phyloP scores from a whole-genome alignment of 2,888 invertebrate species.

The Rapana venosa region DNA sequence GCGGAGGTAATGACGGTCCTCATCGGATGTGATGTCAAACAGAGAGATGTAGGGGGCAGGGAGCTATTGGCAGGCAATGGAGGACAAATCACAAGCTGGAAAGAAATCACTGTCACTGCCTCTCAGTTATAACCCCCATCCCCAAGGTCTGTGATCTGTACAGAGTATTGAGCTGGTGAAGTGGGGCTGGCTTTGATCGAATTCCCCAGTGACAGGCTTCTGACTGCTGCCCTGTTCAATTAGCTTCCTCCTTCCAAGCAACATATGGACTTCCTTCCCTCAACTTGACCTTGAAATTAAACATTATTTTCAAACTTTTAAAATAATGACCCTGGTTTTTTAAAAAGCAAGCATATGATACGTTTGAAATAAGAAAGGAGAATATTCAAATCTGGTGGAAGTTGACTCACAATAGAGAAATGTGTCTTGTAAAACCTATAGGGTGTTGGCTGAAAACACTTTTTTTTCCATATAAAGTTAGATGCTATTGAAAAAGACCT shows the following conservation, averaged over 20 bases:
- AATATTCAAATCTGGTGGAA: no score
- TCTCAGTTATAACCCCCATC: conserved; percentile 20
- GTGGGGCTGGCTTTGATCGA: conserved; percentile 31
- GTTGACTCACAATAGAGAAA: no score
- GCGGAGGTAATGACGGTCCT: conserved; percentile 44
- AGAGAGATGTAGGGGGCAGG: conserved; percentile 37
- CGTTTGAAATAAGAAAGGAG: no score
- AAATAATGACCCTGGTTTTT: no score
- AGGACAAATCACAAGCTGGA: conserved; percentile 46
- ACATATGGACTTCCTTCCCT: no score
- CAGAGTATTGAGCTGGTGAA: conserved; percentile 29
- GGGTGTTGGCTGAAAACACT: no score
- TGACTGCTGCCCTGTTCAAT: conserved; percentile 33
- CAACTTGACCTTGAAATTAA: no score
- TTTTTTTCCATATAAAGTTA: no score
- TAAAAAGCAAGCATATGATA: no score
- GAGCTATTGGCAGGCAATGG: conserved; percentile 24
- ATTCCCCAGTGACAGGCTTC: conserved; percentile 33
- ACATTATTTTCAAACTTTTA: no score
- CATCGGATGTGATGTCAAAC: conserved; percentile 47
- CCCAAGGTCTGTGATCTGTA: not conserved
- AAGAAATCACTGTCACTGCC: conserved; percentile 34
- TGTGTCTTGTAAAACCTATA: no score
- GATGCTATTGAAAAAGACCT: no score
- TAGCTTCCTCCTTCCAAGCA: conserved; percentile 18